phyloP scores from a whole-genome alignment of 2,888 invertebrate genomes.

The Drosophila setosimentum region DNA sequence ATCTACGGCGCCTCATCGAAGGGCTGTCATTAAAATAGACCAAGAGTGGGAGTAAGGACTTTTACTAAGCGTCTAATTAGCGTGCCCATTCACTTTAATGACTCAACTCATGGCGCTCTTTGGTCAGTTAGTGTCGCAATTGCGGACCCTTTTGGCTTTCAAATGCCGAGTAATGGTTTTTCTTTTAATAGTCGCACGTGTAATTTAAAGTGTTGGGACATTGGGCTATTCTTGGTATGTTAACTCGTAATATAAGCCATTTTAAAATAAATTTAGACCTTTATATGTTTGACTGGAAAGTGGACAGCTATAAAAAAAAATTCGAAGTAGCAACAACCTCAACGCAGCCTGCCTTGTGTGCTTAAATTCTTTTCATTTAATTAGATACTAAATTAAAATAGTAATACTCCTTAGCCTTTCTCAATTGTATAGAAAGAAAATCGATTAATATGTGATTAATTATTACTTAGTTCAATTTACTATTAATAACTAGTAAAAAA shows the following conservation, averaged over 20 bases:
- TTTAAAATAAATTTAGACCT: constrained; percentile 6
- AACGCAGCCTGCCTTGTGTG: no score
- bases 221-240: constrained; percentile 27
- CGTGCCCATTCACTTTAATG: constrained; percentile 51
- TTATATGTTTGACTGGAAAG: neutral
- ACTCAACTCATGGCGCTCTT: constrained; percentile 13
- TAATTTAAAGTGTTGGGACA: constrained; percentile 43
- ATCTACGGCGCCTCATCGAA: constrained; percentile 45
- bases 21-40: constrained; percentile 61
- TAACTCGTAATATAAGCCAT: neutral
- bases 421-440: neutral
- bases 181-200: constrained; percentile 44
- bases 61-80: constrained; percentile 58
- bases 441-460: neutral
- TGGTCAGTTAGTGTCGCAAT: constrained; percentile 37
- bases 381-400: neutral
- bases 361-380: neutral
- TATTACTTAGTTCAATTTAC: neutral
- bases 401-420: fast-evolving
- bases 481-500: neutral
- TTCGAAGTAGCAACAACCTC: neutral
- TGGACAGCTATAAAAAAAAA: neutral
- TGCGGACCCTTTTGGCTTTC: constrained; percentile 38
- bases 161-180: constrained; percentile 7
- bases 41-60: constrained; percentile 11